Evolutionary conservation across 2,113 vertebrate genomes (phyloP), one percentile per base, ranked within the genome.

Genomic region (Mustela nigripes): DNA sequence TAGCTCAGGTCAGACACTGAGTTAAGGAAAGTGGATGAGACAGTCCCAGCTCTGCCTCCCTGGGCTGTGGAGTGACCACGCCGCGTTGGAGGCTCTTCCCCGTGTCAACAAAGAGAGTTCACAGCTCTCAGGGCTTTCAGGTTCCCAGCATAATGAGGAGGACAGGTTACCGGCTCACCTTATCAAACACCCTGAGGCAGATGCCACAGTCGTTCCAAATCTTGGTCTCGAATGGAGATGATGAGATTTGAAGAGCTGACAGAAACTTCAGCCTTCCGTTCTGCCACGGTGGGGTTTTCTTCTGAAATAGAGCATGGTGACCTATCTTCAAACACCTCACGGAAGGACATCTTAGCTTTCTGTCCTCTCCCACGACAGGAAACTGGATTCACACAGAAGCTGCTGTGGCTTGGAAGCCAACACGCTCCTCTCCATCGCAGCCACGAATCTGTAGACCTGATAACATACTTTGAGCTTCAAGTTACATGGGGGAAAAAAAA

Each of bases 371-470:
- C 21, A 14, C 7, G 48, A 18, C 31, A 50, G 9, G 11, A 8
- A 31, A 18, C 7, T 11, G 31, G 24, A 14, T 31, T 31, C 69
- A 69, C 42, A 36, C 4, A 0, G 18, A 26, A 33, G 16, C 24
- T 16, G 11, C 45, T 67, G 22, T 7, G 28, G 19, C 2, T 81
- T 39, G 45, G 15, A 65, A 71, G 42, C 71, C 65, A 18, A 14
- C 3, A 26, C 1, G 0, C 2, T 31, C 71, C 42, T 10, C 39
- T 62, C 16, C 7, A 45, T 24, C 1, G 45, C n/a, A 45, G 28
- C 28, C 9, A 8, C 16, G n/a, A 36, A 73, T 69, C 65, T 60
- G 69, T 26, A 74, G 31, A 93, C 69, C 36, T 3, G 19, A 76
- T 36, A 5, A 60, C 63, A 22, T n/a, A 63, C 12, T 89, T 74